phyloP scores from a whole-genome alignment of 2,888 invertebrate genomes.

The Melanchra persicariae region DNA sequence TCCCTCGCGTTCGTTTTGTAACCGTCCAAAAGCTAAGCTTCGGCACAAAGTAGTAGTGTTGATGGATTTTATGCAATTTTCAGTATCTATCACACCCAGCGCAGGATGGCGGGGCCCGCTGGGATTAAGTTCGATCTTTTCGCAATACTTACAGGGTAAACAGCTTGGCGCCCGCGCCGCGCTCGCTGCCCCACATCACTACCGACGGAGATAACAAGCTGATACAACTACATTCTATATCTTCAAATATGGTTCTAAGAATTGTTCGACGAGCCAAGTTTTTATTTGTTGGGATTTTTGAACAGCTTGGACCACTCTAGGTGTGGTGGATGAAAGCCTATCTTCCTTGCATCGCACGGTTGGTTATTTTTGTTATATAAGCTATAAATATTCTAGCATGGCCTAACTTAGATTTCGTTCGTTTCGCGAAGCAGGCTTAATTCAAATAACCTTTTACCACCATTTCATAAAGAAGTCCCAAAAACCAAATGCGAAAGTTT shows the following conservation, averaged over 20 bases:
- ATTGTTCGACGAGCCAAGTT: conserved; percentile 4
- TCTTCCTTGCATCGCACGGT: no score
- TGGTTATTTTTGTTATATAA: no score
- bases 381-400: neutral
- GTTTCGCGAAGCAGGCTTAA: neutral
- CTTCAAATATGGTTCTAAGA: conserved; percentile 3
- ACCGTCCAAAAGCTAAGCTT: conserved; percentile 71
- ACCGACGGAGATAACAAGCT: conserved; percentile 58
- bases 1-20: conserved; percentile 62
- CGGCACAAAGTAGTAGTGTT: conserved; percentile 85
- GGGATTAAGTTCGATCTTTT: conserved; percentile 90
- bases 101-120: conserved; percentile 81
- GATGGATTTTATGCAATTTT: conserved; percentile 91
- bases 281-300: neutral
- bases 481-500: conserved; percentile 23
- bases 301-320: no score
- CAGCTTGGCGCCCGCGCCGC: conserved; percentile 77
- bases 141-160: conserved; percentile 88
- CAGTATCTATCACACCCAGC: conserved; percentile 90
- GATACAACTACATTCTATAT: conserved; percentile 5
- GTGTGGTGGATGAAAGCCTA: no score
- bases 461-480: neutral
- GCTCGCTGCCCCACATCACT: conserved; percentile 60
- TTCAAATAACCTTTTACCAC: neutral
- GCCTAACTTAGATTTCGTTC: neutral